These are phyloP conservation scores for Zeus faber DNA, from an alignment of 2,113 vertebrate species.

Conservation along the genomic window DNA sequence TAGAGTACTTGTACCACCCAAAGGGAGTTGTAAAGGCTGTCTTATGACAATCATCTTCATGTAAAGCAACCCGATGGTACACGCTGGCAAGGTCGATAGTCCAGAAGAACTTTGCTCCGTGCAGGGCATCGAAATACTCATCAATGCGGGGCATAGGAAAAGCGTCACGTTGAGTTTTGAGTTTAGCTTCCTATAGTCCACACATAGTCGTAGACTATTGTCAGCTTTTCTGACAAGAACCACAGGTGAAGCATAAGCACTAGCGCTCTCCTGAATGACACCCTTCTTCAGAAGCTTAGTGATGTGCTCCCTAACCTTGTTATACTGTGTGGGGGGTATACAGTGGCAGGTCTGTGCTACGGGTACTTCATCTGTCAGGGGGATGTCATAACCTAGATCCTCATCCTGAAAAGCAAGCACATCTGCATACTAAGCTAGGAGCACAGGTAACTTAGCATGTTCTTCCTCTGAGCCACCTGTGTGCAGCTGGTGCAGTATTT, in stretches of 20 bases:
- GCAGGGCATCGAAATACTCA: conserved; percentile 10
- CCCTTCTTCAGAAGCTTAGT: no score
- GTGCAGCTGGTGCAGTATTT: no score
- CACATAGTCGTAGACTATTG: background rate
- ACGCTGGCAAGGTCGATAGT: conserved; percentile 11
- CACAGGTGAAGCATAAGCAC: background rate
- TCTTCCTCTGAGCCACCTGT: no score
- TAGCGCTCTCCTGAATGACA: background rate
- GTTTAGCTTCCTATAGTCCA: background rate
- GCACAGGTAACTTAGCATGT: no score
- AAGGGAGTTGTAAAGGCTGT: conserved; percentile 12
- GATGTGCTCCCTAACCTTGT: no score
- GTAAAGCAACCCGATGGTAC: conserved; percentile 15
- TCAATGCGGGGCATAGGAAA: conserved; percentile 11
- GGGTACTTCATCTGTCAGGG: no score
- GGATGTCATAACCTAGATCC: no score
- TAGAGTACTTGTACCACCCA: background rate
- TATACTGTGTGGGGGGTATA: no score
- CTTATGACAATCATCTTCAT: conserved; percentile 3
- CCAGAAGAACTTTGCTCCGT: background rate
- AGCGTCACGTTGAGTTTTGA: background rate
- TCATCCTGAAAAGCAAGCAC: no score
- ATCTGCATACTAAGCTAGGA: no score
- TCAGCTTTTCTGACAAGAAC: background rate
- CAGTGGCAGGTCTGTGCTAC: no score